Evolutionary conservation across 2,888 invertebrate species (phyloP).

Genomic region (Lasioglossum lativentre): DNA sequence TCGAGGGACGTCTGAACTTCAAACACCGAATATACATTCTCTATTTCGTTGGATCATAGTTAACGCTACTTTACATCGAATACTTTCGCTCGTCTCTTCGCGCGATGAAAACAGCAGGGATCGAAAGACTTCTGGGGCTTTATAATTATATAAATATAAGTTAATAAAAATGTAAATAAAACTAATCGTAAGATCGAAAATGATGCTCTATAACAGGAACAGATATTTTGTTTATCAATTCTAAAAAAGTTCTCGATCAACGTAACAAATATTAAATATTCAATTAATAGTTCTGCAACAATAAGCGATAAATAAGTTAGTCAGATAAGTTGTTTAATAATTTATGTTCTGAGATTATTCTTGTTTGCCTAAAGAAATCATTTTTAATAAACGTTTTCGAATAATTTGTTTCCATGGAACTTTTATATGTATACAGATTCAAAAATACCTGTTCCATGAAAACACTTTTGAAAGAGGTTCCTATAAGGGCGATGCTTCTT

Average conservation of each 20-base stretch:
- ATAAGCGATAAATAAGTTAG: background rate
- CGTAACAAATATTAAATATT: background rate
- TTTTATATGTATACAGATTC: background rate
- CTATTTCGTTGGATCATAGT: slow-evolving; percentile 10
- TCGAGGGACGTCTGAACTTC: slow-evolving; percentile 12
- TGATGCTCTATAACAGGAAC: background rate
- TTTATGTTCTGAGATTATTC: background rate
- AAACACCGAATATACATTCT: slow-evolving; percentile 9
- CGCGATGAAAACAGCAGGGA: background rate
- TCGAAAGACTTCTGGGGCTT: background rate
- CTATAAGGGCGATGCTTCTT: background rate
- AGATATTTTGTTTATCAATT: background rate
- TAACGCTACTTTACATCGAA: slow-evolving; percentile 6
- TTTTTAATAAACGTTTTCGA: background rate
- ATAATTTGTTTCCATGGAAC: background rate
- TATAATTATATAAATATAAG: no score
- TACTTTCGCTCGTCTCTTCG: background rate
- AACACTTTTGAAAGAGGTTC: background rate
- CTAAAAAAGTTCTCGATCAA: background rate
- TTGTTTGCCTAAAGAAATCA: background rate
- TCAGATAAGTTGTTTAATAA: background rate
- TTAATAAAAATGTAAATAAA: background rate
- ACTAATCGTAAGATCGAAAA: background rate
- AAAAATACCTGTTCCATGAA: background rate
- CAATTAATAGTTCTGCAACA: background rate